Conservation (phyloP, 1,140 invertebrate species). For the Laupala kohalensis region DNA sequence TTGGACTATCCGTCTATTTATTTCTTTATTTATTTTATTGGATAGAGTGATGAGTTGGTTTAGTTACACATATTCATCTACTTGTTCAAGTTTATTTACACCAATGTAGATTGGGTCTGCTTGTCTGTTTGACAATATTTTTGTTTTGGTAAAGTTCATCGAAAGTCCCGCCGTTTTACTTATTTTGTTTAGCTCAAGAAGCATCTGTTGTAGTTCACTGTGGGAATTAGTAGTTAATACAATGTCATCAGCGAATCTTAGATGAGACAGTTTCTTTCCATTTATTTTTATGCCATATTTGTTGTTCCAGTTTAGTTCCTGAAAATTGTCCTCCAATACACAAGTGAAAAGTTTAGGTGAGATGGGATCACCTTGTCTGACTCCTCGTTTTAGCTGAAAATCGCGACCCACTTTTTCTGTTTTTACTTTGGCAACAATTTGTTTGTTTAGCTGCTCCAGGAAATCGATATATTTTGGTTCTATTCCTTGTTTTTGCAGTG, state of each 20-base stretch:
- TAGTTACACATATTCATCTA: background rate
- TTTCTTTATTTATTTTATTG: background rate
- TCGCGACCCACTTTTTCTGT: background rate
- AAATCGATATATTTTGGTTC: too few relatives aligned
- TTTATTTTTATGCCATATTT: slow-evolving; percentile 21
- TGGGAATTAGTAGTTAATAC: slow-evolving; percentile 17
- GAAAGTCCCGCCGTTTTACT: background rate
- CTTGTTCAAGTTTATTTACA: background rate
- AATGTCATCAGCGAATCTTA: slow-evolving; percentile 26
- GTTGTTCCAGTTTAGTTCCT: slow-evolving; percentile 15
- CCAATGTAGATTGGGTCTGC: background rate
- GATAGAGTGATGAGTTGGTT: background rate
- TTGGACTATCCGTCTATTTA: background rate
- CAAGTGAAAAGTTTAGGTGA: slow-evolving; percentile 19
- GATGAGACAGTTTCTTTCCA: slow-evolving; percentile 20
- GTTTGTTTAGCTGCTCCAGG: background rate
- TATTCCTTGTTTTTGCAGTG: too few relatives aligned
- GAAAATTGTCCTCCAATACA: slow-evolving; percentile 16
- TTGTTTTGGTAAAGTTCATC: background rate
- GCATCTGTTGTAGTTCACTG: too few relatives aligned
- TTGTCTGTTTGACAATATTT: background rate
- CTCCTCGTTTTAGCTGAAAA: slow-evolving; percentile 3
- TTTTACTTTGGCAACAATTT: background rate
- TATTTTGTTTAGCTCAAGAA: background rate
- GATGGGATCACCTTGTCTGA: slow-evolving; percentile 14